Conservation (phyloP, 2,113 vertebrate genomes). For the Syngnathus typhle region DNA sequence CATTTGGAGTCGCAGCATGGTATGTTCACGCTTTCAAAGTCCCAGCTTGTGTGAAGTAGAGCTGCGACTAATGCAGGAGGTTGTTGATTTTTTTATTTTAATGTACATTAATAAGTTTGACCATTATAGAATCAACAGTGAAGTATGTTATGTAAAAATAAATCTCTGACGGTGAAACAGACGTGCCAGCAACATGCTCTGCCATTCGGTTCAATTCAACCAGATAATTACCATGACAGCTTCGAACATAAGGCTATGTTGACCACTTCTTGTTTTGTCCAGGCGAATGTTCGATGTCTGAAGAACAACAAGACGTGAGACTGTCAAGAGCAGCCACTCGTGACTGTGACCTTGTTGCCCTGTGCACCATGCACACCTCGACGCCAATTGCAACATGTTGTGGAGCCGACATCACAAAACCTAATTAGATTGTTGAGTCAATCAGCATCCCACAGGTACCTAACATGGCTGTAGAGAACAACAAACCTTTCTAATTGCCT, state of each 20-base stretch:
- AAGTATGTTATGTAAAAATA: too few species aligned
- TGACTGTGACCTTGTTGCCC: slow-evolving; percentile 27
- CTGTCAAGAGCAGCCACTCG: slow-evolving; percentile 17
- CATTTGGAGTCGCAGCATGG: too few species aligned
- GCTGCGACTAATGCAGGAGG: too few species aligned
- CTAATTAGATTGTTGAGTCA: slow-evolving; percentile 71
- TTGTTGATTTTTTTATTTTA: too few species aligned
- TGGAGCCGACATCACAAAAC: slow-evolving; percentile 50
- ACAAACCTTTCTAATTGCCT: slow-evolving; percentile 69
- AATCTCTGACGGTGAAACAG: neutral
- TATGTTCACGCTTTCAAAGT: too few species aligned
- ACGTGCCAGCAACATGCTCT: neutral
- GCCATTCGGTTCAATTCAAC: neutral
- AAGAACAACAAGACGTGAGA: neutral
- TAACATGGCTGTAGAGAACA: slow-evolving; percentile 62
- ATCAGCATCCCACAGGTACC: slow-evolving; percentile 68
- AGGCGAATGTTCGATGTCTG: slow-evolving; percentile 5
- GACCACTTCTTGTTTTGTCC: slow-evolving; percentile 1
- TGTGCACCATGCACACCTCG: slow-evolving; percentile 12
- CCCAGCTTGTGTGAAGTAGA: too few species aligned
- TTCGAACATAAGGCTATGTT: neutral
- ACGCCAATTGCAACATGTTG: slow-evolving; percentile 40
- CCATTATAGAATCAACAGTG: too few species aligned
- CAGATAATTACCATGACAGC: neutral
- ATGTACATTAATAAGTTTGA: too few species aligned